Base-by-base conservation (phyloP, 2,888 invertebrate genomes). In the Enoplolaimus lenunculus region DNA sequence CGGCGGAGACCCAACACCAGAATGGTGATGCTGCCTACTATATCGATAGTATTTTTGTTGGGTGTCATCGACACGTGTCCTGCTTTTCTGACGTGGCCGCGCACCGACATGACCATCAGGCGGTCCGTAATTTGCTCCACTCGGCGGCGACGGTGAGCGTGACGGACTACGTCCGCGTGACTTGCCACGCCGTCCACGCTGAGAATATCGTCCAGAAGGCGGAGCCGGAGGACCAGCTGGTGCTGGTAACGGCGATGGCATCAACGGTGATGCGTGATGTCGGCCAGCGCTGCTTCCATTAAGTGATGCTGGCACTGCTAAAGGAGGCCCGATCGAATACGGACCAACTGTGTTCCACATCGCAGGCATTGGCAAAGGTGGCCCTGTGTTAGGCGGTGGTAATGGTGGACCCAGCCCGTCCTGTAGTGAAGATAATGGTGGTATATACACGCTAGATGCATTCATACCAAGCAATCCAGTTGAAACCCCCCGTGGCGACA, bases 101-200 rank as follows among this genome's bases (percentile, higher is more conserved):
- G n/a, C n/a, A n/a, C n/a, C n/a, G n/a, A n/a, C n/a, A n/a, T n/a
- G n/a, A n/a, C n/a, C n/a, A n/a, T n/a, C n/a, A n/a, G n/a, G n/a
- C 26, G 64, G 64, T n/a, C 64, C 13, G 16, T 7, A 7, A 7
- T 62, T 26, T 26, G 13, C 13, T n/a, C 64, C 64, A n/a, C n/a
- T n/a, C 7, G 7, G 13, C 7, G 64, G 64, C 16, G 64, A 62
- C 7, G 64, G 7, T 7, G 64, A 62, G 7, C 64, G 7, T 13
- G 64, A 62, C 30, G 30, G 64, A 62, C 64, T 62, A 33, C 64
- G 64, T 7, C 64, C 64, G 16, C 64, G 7, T 7, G 64, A 62
- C 31, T 62, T 62, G 64, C 7, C 64, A 30, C 64, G 64, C 31
- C 64, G 7, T 16, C 7, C 26, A 33, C 64, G 30, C 64, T 7